Conservation (phyloP, 2,797 vertebrate species). For the Ctenochaetus hawaiiensis region DNA sequence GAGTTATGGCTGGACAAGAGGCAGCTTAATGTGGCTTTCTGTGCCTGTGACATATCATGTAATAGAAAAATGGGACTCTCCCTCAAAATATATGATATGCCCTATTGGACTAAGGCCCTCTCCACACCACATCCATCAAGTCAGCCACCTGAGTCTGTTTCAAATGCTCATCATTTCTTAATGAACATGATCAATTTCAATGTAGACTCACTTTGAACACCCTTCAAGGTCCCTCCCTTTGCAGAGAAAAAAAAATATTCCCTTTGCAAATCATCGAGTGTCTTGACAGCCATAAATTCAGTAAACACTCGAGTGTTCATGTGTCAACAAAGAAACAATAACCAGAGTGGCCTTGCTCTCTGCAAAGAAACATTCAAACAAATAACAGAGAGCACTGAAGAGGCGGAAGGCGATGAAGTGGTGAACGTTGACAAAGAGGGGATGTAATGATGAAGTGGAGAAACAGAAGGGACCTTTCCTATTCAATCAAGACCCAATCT, state of each 20-base stretch:
- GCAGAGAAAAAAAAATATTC: constrained; percentile 22
- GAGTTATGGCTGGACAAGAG: constrained; percentile 75
- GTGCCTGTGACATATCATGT: constrained; percentile 65
- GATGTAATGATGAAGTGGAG: constrained; percentile 54
- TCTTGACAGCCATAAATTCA: constrained; percentile 39
- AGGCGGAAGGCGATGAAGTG: constrained; percentile 52
- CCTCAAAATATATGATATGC: constrained; percentile 65
- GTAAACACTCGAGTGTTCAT: constrained; percentile 44
- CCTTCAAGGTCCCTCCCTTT: constrained; percentile 48
- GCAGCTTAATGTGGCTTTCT: constrained; percentile 70
- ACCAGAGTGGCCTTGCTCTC: constrained; percentile 39
- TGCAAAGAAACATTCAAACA: constrained; percentile 59
- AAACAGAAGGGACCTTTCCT: constrained; percentile 75
- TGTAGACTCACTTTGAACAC: constrained; percentile 52
- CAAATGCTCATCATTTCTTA: constrained; percentile 71
- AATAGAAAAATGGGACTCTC: constrained; percentile 73
- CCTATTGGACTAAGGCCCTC: constrained; percentile 62
- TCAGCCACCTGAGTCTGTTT: constrained; percentile 68
- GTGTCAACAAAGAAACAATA: constrained; percentile 55
- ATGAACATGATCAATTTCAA: constrained; percentile 78
- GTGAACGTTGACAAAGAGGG: constrained; percentile 61
- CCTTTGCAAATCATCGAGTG: constrained; percentile 58
- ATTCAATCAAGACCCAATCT: constrained; percentile 74
- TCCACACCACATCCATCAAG: constrained; percentile 71
- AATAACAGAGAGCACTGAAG: constrained; percentile 39